Evolutionary conservation across 1,140 invertebrate genomes (phyloP).

Genomic region (Drosophila bocqueti): DNA sequence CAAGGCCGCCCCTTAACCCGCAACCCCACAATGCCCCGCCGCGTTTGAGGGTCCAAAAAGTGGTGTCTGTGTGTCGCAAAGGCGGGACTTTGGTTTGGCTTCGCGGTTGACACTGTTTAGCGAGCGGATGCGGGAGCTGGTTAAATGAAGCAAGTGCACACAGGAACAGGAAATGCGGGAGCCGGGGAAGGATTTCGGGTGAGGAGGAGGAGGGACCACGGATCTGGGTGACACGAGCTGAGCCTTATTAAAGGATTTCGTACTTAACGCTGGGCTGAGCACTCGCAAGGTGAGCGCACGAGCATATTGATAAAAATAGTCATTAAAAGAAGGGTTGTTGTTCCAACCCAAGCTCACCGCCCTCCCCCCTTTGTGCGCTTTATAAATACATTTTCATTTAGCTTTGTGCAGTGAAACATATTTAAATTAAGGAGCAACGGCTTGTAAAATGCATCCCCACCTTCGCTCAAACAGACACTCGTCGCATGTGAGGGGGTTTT

Average conservation of each 20-base stretch:
- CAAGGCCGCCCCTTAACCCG: neutral
- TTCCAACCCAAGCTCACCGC: slow-evolving; percentile 1
- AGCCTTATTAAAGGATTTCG: slow-evolving; percentile 63
- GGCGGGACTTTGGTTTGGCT: slow-evolving; percentile 47
- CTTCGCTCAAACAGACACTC: neutral
- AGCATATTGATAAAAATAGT: slow-evolving; percentile 78
- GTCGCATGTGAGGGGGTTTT: slow-evolving; percentile 19
- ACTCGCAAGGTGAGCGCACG: slow-evolving; percentile 33
- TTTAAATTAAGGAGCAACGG: slow-evolving; percentile 80
- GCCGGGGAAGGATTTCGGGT: neutral
- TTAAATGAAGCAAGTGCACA: slow-evolving; percentile 80
- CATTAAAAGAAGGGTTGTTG: slow-evolving; percentile 68
- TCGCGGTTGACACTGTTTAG: slow-evolving; percentile 62
- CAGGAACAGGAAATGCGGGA: slow-evolving; percentile 36
- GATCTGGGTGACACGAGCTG: slow-evolving; percentile 35
- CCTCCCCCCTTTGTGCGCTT: slow-evolving; percentile 24
- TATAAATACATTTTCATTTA: slow-evolving; percentile 82
- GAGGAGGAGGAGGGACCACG: neutral
- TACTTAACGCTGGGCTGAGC: slow-evolving; percentile 50
- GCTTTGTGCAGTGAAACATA: slow-evolving; percentile 82
- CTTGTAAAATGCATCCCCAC: slow-evolving; percentile 72
- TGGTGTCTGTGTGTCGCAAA: slow-evolving; percentile 10
- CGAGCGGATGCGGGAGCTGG: slow-evolving; percentile 47
- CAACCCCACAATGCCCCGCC: neutral
- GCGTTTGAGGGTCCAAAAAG: slow-evolving; percentile 32